Base-by-base conservation (phyloP, 35 echinoderm and acorn worm genomes). In the Hemicentrotus pulcherrimus region DNA sequence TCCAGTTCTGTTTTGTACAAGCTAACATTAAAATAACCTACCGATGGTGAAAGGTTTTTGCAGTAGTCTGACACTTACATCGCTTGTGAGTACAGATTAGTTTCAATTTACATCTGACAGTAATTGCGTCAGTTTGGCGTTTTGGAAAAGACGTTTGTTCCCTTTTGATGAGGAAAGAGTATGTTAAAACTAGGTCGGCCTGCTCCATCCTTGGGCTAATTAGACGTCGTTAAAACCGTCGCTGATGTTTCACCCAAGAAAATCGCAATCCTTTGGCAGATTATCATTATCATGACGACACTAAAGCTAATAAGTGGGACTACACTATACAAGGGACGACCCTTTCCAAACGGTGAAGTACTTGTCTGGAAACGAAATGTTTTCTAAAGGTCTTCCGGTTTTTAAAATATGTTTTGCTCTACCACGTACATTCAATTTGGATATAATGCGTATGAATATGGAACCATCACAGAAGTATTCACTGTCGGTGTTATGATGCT, bases 91-190 rank as follows among this genome's bases (percentile, higher is more conserved):
- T 28, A 78, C 19, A 78, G 19, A 78, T 28, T 24, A 28, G 65
- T 78, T 78, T 78, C 65, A 78, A 78, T 78, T 78, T 78, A 78
- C 19, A 78, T 28, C 65, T 78, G 65, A 78, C 65, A 78, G 65
- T 78, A 78, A 78, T 78, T 78, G 65, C 65, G 28, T n/a, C 65
- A 78, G 24, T 28, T 78, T 78, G 65, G 65, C 65, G 5, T 78
- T 78, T 78, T 78, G 65, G 65, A 78, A 78, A 78, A 78, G 65
- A 28, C 65, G 65, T 78, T 78, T 78, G 19, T n/a, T 78, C 28
- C 28, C 7, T 22, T 18, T 6, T 78, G 65, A 78, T 78, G 65
- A 78, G 65, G 65, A 78, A n/a, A 78, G 65, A 78, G 65, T 78
- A 78, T 78, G 65, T 7, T 22, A n/a, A 59, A 78, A 78, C 65